These are phyloP conservation scores for Scelioninae gen. 1 DNA, from an alignment of 2,888 invertebrate species.

Conservation along the genomic window DNA sequence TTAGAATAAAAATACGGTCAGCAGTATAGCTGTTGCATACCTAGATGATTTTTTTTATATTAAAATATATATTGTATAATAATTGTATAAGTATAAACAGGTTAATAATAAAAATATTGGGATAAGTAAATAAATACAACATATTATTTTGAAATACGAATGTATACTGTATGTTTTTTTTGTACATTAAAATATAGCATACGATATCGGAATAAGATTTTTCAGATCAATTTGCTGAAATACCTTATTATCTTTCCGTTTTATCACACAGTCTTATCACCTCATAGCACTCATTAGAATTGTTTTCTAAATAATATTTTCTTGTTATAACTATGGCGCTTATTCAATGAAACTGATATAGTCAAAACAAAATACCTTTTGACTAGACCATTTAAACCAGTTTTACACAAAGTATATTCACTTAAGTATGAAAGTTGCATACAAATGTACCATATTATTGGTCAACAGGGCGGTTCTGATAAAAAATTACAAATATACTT, in stretches of 20 bases:
- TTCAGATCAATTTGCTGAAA: conserved; percentile 2
- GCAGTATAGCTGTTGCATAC: too few relatives aligned
- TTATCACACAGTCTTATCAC: conserved; percentile 42
- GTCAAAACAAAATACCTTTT: neutral
- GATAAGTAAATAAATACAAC: too few relatives aligned
- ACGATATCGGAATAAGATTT: conserved; percentile 7
- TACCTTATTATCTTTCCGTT: neutral
- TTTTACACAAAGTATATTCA: neutral
- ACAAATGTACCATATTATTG: neutral
- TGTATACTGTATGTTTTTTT: conserved; percentile 5
- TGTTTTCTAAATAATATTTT: neutral
- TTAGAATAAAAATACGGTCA: too few relatives aligned
- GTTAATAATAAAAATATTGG: too few relatives aligned
- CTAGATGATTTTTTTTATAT: too few relatives aligned
- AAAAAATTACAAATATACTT: conserved; percentile 10
- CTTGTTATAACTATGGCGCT: neutral
- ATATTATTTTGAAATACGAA: neutral
- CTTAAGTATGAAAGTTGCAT: neutral
- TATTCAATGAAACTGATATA: too few relatives aligned
- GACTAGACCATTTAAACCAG: neutral
- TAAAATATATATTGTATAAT: too few relatives aligned
- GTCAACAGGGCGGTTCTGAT: neutral
- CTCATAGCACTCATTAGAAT: conserved; percentile 18
- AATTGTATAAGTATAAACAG: too few relatives aligned
- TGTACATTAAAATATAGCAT: conserved; percentile 24